Percentiles rank a stretch among this genome's conserved stretches.
These are phyloP conservation scores for Puntigrus tetrazona DNA, from an alignment of 2,113 vertebrate species.

Conservation along the genomic window DNA sequence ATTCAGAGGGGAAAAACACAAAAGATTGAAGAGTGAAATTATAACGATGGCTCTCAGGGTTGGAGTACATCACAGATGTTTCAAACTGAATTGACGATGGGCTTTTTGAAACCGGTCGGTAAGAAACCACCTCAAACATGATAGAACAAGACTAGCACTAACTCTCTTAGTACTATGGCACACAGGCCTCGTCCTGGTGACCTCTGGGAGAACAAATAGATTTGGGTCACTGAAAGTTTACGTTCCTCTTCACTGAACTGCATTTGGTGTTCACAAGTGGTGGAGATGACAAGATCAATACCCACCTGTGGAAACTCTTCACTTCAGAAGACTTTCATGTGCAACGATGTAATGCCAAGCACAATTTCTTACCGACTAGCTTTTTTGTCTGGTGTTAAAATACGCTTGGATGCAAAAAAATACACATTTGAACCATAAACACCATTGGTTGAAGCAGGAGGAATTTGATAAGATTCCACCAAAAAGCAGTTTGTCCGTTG, in stretches of 20 bases:
- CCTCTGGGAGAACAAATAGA: conserved; percentile 51
- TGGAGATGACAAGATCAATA: neutral
- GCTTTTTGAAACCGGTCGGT: neutral
- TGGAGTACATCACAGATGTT: neutral
- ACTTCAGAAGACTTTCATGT: neutral
- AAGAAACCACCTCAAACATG: neutral
- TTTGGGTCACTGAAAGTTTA: conserved; percentile 28
- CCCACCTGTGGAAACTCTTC: neutral
- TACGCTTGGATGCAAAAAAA: neutral
- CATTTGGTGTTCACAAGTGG: neutral
- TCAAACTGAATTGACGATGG: neutral
- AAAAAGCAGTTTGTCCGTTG: too few species aligned
- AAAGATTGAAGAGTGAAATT: neutral
- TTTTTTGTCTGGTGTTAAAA: neutral
- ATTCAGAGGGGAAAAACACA: conserved; percentile 45
- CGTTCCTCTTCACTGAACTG: conserved; percentile 29
- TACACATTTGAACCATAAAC: too few species aligned
- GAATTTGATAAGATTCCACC: too few species aligned
- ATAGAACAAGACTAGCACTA: neutral
- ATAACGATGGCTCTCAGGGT: neutral
- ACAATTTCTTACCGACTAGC: neutral
- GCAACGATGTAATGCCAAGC: neutral
- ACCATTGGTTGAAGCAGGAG: too few species aligned
- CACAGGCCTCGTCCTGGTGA: conserved; percentile 48
- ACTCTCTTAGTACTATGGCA: neutral